phyloP scores from a whole-genome alignment of 2,888 invertebrate genomes.

The Eustalomyia histrio region DNA sequence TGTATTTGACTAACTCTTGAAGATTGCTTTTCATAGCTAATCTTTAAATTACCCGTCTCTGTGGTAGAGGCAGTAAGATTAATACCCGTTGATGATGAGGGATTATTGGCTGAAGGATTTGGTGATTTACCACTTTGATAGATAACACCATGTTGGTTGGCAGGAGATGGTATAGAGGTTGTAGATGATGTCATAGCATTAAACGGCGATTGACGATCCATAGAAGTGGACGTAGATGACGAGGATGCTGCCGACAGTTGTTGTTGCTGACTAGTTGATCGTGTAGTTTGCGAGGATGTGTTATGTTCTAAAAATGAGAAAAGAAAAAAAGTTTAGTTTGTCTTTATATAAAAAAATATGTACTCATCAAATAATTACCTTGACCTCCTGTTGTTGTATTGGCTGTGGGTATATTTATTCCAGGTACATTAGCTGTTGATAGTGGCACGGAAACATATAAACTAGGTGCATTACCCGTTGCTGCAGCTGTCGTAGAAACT shows the following conservation, averaged over 20 bases:
- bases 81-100: conserved; percentile 72
- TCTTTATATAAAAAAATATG: not conserved
- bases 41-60: conserved; percentile 81
- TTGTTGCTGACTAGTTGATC: conserved; percentile 65
- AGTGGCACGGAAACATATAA: conserved; percentile 85
- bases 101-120: conserved; percentile 68
- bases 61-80: conserved; percentile 78
- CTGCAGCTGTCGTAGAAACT: conserved; percentile 44
- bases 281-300: conserved; percentile 30
- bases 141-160: conserved; percentile 70
- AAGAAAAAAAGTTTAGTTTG: not conserved
- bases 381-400: conserved; percentile 60
- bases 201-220: conserved; percentile 66
- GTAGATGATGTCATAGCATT: conserved; percentile 45
- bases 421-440: conserved; percentile 80
- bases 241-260: conserved; percentile 40
- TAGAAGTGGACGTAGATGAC: conserved; percentile 36
- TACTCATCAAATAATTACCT: conserved; percentile 25
- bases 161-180: conserved; percentile 55
- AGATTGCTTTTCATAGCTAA: conserved; percentile 81
- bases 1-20: conserved; percentile 80
- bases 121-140: conserved; percentile 76
- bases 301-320: conserved; percentile 28
- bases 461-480: conserved; percentile 78
- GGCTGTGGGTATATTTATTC: conserved; percentile 77